phyloP scores from a whole-genome alignment of 2,888 invertebrate species.

The Caenorhabditis sp. region DNA sequence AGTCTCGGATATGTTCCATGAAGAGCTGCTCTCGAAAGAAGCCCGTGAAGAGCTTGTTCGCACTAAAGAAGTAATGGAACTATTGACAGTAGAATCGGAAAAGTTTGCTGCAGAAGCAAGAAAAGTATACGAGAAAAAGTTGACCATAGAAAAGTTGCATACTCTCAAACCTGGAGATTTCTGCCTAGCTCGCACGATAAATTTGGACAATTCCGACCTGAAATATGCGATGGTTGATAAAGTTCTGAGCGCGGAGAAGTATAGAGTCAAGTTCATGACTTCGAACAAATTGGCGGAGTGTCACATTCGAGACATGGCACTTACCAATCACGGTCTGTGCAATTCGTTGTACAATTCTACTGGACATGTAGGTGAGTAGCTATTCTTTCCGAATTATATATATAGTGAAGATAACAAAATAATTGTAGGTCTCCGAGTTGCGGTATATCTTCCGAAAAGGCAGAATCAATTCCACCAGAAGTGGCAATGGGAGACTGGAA shows the following conservation, averaged over 20 bases:
- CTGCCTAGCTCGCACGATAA: constrained; percentile 28
- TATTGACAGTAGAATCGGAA: neutral
- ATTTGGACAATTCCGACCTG: constrained; percentile 1
- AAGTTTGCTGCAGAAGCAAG: neutral
- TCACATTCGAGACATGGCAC: constrained; percentile 40
- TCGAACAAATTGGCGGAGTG: neutral
- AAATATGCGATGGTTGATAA: constrained; percentile 23
- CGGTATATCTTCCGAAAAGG: constrained; percentile 6
- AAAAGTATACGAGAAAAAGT: constrained; percentile 5
- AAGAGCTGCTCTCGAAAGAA: neutral
- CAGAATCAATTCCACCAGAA: neutral
- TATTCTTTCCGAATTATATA: neutral
- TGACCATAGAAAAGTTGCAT: neutral
- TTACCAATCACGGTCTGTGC: constrained; percentile 4
- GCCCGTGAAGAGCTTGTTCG: neutral
- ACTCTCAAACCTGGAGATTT: constrained; percentile 36
- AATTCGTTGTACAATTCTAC: neutral
- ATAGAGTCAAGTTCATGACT: constrained; percentile 22
- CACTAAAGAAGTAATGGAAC: neutral
- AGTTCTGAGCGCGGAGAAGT: neutral
- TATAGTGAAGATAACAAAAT: too few species aligned
- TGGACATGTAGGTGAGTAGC: constrained; percentile 36
- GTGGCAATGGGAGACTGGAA: constrained; percentile 41
- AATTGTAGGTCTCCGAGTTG: constrained; percentile 52
- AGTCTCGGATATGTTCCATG: neutral